Evolutionary conservation across 2,113 vertebrate species (phyloP).

Genomic region (Leptosomus discolor): DNA sequence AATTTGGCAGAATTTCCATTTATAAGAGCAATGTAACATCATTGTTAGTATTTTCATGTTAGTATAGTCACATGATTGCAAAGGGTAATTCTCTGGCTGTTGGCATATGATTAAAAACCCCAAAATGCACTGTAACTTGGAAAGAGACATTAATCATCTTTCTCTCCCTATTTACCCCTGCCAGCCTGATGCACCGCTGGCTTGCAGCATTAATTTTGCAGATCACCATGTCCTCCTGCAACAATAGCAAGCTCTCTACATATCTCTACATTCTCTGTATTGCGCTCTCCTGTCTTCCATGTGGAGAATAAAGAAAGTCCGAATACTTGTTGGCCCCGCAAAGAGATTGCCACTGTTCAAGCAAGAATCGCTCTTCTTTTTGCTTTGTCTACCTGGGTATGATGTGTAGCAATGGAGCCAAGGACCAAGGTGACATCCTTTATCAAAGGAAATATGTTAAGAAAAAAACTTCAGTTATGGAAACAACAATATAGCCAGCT

Average conservation of each 20-base stretch:
- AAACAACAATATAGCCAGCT: not conserved
- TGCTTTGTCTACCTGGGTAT: not conserved
- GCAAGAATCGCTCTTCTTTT: not conserved
- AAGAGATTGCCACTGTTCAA: not conserved
- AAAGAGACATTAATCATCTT: not conserved
- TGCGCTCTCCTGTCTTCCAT: not conserved
- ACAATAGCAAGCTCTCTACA: not conserved
- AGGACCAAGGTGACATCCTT: not conserved
- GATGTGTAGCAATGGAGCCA: not conserved
- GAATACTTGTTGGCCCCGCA: not conserved
- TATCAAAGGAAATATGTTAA: not conserved
- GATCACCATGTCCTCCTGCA: not conserved
- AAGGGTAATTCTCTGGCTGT: not conserved
- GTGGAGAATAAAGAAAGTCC: not conserved
- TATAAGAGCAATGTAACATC: not conserved
- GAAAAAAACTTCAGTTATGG: not conserved
- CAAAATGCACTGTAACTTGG: not conserved
- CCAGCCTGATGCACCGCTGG: not conserved
- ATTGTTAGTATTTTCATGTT: not conserved
- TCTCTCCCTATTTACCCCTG: not conserved
- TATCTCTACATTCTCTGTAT: not conserved
- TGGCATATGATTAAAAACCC: not conserved
- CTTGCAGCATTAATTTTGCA: not conserved
- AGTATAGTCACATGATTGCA: not conserved
- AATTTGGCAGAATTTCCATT: slow-evolving; percentile 52